These are phyloP conservation scores for Petaurus breviceps DNA, from an alignment of 2,113 vertebrate species.

Conservation along the genomic window DNA sequence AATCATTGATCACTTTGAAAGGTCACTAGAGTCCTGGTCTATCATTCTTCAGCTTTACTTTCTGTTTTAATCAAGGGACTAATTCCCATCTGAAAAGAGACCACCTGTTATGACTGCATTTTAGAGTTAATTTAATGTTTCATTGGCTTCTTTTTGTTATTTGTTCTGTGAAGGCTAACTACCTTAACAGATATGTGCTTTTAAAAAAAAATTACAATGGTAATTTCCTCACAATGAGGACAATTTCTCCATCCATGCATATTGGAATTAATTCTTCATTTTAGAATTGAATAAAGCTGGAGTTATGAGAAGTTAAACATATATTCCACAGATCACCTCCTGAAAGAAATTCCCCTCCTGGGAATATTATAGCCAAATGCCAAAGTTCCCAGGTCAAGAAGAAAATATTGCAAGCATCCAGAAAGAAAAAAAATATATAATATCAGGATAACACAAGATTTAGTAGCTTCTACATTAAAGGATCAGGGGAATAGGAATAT, in stretches of 20 bases:
- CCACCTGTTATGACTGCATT: not conserved
- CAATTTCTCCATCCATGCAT: not conserved
- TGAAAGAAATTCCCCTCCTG: not conserved
- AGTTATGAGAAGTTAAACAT: not conserved
- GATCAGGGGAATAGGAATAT: not conserved
- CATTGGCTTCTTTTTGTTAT: not conserved
- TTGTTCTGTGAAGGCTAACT: not conserved
- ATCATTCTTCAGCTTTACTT: not conserved
- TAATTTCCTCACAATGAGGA: not conserved
- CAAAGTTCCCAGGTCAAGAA: not conserved
- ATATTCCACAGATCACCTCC: not conserved
- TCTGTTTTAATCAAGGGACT: not conserved
- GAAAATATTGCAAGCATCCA: not conserved
- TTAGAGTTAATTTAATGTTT: not conserved
- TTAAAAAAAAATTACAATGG: not conserved
- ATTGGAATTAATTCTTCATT: not conserved
- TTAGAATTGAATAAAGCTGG: not conserved
- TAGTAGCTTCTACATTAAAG: not conserved
- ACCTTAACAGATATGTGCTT: not conserved
- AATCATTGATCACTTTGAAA: not conserved
- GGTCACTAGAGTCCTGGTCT: not conserved
- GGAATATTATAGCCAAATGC: not conserved
- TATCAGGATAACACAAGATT: not conserved
- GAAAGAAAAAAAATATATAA: not conserved
- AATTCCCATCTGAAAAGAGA: not conserved